Evolutionary conservation across 2,113 vertebrate species (phyloP).

Genomic region (Numida meleagris): DNA sequence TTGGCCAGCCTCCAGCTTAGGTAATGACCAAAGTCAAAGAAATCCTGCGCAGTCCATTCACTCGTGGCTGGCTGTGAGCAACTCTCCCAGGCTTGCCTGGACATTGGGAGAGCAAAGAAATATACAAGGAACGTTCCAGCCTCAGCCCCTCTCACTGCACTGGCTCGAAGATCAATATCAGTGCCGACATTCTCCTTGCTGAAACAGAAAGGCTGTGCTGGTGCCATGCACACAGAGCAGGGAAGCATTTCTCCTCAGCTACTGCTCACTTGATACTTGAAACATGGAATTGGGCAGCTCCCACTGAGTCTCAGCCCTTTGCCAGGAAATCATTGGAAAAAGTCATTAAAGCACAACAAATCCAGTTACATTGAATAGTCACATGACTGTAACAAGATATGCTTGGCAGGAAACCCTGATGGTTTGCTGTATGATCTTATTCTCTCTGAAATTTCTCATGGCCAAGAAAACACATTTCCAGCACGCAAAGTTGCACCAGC

Average conservation of each 20-base stretch:
- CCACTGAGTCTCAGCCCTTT: background rate
- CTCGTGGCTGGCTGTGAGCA: background rate
- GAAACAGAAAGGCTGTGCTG: fast-evolving
- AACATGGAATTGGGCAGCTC: background rate
- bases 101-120: background rate
- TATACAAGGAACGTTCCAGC: background rate
- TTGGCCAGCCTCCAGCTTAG: conserved; percentile 14
- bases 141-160: background rate
- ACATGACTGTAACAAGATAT: background rate
- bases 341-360: conserved; percentile 13
- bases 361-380: background rate
- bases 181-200: fast-evolving
- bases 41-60: background rate
- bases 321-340: conserved; percentile 16
- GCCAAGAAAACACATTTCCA: background rate
- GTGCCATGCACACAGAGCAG: background rate
- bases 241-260: background rate
- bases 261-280: background rate
- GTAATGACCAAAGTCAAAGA: conserved; percentile 24
- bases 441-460: background rate
- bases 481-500: background rate
- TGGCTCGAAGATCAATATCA: background rate
- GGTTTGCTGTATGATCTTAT: background rate
- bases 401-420: background rate
- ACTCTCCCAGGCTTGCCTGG: background rate